Conservation (phyloP, 1,140 invertebrate genomes). For the Dinoponera quadriceps region DNA sequence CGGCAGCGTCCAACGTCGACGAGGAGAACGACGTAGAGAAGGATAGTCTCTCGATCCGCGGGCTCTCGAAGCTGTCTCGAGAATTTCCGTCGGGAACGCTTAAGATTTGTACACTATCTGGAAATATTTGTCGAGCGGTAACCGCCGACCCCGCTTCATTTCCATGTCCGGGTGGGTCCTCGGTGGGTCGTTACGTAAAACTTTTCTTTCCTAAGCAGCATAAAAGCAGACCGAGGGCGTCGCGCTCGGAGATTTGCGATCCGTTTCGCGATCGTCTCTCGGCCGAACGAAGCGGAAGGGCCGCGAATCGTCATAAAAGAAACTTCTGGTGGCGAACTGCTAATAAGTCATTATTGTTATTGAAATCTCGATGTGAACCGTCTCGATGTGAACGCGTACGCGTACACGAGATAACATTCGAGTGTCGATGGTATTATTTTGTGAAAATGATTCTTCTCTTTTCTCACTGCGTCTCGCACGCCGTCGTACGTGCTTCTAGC, state of each 20-base stretch:
- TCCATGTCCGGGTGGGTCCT: conserved; percentile 1
- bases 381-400: not conserved
- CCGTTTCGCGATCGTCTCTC: not conserved
- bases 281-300: too few species aligned
- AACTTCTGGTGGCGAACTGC: too few species aligned
- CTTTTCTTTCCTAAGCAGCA: not conserved
- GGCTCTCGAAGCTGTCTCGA: not conserved
- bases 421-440: not conserved
- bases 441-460: not conserved
- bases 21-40: too few species aligned
- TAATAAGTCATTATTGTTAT: too few species aligned
- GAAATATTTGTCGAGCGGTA: conserved; percentile 13
- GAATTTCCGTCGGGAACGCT: not conserved
- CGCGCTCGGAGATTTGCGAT: not conserved
- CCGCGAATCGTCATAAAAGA: too few species aligned
- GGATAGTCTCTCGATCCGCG: too few species aligned
- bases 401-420: too few species aligned
- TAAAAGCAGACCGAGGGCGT: not conserved
- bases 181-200: conserved; percentile 5
- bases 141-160: conserved; percentile 1
- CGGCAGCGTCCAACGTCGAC: too few species aligned
- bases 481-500: not conserved
- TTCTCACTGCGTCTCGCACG: too few species aligned
- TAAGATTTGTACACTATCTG: not conserved
- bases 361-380: not conserved